Percentiles rank a stretch among this genome's conserved stretches.
These are phyloP conservation scores for Heteromyza rotundicornis DNA, from an alignment of 2,888 invertebrate genomes.

Conservation along the genomic window DNA sequence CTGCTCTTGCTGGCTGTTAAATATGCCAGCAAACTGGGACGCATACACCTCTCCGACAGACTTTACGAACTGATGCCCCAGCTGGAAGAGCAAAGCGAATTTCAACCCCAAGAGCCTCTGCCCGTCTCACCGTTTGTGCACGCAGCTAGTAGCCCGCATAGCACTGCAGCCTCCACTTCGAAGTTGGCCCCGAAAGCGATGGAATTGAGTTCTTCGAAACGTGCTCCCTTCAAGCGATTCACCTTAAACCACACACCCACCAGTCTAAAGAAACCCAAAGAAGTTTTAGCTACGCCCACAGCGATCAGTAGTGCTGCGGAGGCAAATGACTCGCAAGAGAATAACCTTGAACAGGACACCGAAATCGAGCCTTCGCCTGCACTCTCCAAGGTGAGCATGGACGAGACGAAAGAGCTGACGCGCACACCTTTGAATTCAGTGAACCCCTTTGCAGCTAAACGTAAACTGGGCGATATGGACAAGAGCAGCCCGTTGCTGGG, in stretches of 20 bases:
- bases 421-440: slow-evolving; percentile 51
- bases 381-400: slow-evolving; percentile 8
- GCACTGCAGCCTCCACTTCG: slow-evolving; percentile 11
- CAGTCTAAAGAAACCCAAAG: slow-evolving; percentile 32
- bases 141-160: neutral
- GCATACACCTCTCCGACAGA: slow-evolving; percentile 79
- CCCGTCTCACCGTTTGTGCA: slow-evolving; percentile 21
- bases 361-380: slow-evolving; percentile 15
- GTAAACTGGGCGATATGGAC: slow-evolving; percentile 58
- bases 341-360: slow-evolving; percentile 37
- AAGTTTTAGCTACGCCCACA: slow-evolving; percentile 22
- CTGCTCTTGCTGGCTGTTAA: slow-evolving; percentile 85
- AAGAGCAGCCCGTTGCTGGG: slow-evolving; percentile 44
- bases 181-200: slow-evolving; percentile 54
- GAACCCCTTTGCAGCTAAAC: slow-evolving; percentile 61
- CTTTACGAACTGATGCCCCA: slow-evolving; percentile 69
- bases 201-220: slow-evolving; percentile 52
- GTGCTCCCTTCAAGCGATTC: slow-evolving; percentile 67
- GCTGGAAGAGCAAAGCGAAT: slow-evolving; percentile 47
- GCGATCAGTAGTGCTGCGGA: slow-evolving; percentile 33
- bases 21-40: slow-evolving; percentile 81
- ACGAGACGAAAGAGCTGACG: slow-evolving; percentile 30
- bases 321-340: slow-evolving; percentile 43
- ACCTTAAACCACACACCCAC: slow-evolving; percentile 42
- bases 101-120: slow-evolving; percentile 6